Percentiles rank a stretch among this genome's conserved stretches.
These are phyloP conservation scores for Catostylus mosaicus DNA, from an alignment of 30 jellyfish, hydroid and myxozoan species.

Conservation along the genomic window DNA sequence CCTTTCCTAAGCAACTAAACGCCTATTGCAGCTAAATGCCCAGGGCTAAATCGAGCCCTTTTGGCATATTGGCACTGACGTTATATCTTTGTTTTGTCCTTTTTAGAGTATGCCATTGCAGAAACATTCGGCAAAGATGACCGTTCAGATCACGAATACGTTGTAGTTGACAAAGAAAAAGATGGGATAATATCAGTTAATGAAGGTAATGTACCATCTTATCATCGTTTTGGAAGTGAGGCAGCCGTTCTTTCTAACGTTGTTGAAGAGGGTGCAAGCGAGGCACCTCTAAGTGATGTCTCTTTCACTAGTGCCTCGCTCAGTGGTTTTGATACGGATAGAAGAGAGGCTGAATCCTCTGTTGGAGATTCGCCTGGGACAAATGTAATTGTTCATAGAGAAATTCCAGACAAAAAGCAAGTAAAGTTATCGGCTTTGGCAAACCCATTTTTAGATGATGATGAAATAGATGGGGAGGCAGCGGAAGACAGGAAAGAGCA, in stretches of 20 bases:
- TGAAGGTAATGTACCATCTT: constrained; percentile 73
- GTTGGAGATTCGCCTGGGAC: neutral
- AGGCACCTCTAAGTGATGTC: constrained; percentile 56
- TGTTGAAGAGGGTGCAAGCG: constrained; percentile 43
- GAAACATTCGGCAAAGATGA: constrained; percentile 31
- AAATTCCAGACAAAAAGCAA: neutral
- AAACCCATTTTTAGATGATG: constrained; percentile 39
- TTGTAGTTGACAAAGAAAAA: constrained; percentile 43
- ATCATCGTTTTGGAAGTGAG: constrained; percentile 65
- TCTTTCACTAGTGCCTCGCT: constrained; percentile 36
- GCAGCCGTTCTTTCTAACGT: constrained; percentile 68
- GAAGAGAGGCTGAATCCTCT: constrained; percentile 18
- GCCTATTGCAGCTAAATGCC: no score
- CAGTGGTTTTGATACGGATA: constrained; percentile 18
- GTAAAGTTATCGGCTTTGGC: constrained; percentile 14
- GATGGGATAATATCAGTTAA: constrained; percentile 58
- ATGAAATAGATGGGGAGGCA: neutral
- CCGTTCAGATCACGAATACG: constrained; percentile 47
- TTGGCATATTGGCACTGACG: no score
- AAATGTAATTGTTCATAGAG: neutral
- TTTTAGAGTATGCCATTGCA: constrained; percentile 54
- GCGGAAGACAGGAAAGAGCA: neutral
- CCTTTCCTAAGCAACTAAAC: no score
- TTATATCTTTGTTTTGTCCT: neutral
- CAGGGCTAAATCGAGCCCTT: no score